Conservation (phyloP, 2,888 invertebrate species). For the Arge pagana region DNA sequence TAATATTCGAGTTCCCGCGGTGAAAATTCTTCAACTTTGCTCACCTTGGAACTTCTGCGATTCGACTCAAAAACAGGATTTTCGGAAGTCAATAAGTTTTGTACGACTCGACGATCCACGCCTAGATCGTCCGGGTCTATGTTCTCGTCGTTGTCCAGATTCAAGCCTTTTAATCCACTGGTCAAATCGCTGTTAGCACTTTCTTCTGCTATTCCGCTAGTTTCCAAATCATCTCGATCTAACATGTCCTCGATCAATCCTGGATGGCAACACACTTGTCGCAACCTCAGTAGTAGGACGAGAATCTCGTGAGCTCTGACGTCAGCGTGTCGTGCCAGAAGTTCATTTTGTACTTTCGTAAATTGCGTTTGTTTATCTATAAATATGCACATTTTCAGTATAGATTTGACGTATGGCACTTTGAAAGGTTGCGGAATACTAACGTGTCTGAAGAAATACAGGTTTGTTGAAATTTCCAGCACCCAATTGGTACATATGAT, state of each 20-base stretch:
- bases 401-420: constrained; percentile 2
- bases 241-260: constrained; percentile 73
- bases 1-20: constrained; percentile 10
- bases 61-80: constrained; percentile 73
- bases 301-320: constrained; percentile 70
- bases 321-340: constrained; percentile 48
- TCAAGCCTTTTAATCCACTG: constrained; percentile 68
- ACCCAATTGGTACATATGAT: constrained; percentile 46
- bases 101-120: constrained; percentile 63
- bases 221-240: constrained; percentile 53
- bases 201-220: constrained; percentile 55
- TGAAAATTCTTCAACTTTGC: constrained; percentile 29
- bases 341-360: constrained; percentile 47
- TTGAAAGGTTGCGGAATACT: constrained; percentile 10
- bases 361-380: constrained; percentile 43
- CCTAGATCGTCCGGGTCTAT: constrained; percentile 54
- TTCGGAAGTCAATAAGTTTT: constrained; percentile 66
- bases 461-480: constrained; percentile 36
- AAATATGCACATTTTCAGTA: background rate
- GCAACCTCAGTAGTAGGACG: constrained; percentile 78
- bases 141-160: constrained; percentile 55
- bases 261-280: constrained; percentile 91
- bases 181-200: constrained; percentile 64
- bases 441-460: constrained; percentile 3
- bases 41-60: constrained; percentile 69